Percentiles rank a stretch among this genome's conserved stretches.
Conservation (phyloP, 2,888 invertebrate genomes). For the Acanthacorydalis orientalis region DNA sequence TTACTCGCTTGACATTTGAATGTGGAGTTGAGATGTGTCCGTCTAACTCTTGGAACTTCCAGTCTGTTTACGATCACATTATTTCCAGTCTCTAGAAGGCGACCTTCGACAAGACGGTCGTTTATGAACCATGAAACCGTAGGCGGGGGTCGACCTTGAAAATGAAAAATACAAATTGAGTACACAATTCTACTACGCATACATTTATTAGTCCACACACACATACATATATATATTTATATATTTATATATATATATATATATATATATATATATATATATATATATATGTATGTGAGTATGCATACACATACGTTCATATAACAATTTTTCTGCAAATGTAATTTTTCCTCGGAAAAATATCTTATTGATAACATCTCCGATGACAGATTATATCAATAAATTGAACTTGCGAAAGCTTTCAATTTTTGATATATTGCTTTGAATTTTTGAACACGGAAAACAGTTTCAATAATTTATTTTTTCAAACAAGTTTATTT, state of each 20-base stretch:
- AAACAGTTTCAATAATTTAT: too few species aligned
- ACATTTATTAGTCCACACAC: neutral
- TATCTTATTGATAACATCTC: neutral
- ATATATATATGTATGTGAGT: neutral
- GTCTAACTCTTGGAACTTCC: constrained; percentile 52
- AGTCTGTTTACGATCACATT: constrained; percentile 67
- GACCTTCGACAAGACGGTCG: constrained; percentile 51
- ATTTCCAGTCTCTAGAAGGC: constrained; percentile 48
- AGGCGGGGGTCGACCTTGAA: constrained; percentile 63
- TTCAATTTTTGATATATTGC: too few species aligned
- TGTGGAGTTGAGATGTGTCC: constrained; percentile 67
- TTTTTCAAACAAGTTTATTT: too few species aligned
- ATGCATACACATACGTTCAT: neutral
- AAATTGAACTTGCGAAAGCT: too few species aligned
- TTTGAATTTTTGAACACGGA: too few species aligned
- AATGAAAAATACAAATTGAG: constrained; percentile 6
- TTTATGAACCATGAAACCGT: constrained; percentile 74
- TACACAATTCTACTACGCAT: neutral
- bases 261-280: constrained; percentile 1
- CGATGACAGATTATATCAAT: too few species aligned
- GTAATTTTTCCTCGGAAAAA: neutral
- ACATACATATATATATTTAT: neutral
- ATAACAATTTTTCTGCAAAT: neutral
- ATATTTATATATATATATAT: constrained; percentile 1
- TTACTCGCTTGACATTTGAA: constrained; percentile 79